A percentile compares a stretch with the other conserved stretches of the same genome.
phyloP scores from a whole-genome alignment of 2,888 invertebrate genomes.

The Hymenopus coronatus region DNA sequence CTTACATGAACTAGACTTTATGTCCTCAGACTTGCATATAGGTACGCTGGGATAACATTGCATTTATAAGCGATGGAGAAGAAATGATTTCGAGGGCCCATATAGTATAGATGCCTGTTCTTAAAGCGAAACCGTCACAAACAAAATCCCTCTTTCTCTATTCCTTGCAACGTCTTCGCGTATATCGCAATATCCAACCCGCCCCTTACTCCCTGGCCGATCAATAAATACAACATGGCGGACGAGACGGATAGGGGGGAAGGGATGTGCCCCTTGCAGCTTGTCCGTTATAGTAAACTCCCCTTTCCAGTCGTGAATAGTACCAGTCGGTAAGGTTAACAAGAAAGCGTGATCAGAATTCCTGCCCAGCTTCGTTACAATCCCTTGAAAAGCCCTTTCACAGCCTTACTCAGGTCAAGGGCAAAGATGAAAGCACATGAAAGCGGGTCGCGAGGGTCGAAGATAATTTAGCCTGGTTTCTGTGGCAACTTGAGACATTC shows the following conservation, averaged over 20 bases:
- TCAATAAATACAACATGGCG: not conserved
- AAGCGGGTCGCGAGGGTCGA: not conserved
- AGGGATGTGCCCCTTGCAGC: not conserved
- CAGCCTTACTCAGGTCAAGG: not conserved
- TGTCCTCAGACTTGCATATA: not conserved
- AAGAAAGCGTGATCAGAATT: not conserved
- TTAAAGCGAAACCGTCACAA: not conserved
- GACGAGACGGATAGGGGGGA: not conserved
- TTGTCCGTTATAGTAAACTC: not conserved
- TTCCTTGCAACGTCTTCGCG: not conserved
- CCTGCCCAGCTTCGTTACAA: not conserved
- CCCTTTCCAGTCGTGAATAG: not conserved
- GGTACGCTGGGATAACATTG: not conserved
- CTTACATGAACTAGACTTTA: not conserved
- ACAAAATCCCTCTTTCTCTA: not conserved
- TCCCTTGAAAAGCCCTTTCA: not conserved
- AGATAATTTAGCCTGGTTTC: not conserved
- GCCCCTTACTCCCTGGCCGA: not conserved
- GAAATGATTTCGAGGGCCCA: not conserved
- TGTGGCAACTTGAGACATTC: not conserved
- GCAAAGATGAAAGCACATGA: not conserved
- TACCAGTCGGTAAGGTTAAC: not conserved
- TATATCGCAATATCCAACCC: not conserved
- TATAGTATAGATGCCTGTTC: not conserved
- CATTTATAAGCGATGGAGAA: not conserved